A percentile compares a stretch with the other conserved stretches of the same genome.
phyloP scores from a whole-genome alignment of 2,797 vertebrate genomes.

The Hapalemur alaotrensis region DNA sequence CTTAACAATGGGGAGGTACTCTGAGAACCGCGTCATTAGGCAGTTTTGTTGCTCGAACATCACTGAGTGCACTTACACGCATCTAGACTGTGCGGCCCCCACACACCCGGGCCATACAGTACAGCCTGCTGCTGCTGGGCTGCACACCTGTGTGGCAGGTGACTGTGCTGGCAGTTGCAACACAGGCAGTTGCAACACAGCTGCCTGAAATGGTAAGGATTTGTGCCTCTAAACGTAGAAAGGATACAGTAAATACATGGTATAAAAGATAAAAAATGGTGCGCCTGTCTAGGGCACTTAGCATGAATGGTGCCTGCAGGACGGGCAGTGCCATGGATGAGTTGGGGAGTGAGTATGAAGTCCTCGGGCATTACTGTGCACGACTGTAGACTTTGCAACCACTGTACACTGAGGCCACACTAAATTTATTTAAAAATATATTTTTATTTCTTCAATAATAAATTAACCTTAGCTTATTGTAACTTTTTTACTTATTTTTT shows the following conservation, averaged over 20 bases:
- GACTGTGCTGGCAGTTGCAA: background rate
- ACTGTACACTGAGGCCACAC: background rate
- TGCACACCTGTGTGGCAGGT: background rate
- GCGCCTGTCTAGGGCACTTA: too few relatives aligned
- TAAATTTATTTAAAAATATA: background rate
- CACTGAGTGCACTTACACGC: background rate
- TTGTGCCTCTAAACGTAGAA: background rate
- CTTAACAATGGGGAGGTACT: background rate
- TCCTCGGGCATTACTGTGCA: fast-evolving
- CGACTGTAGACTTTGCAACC: fast-evolving
- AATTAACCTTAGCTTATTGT: background rate
- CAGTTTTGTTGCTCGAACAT: background rate
- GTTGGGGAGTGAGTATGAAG: too few relatives aligned
- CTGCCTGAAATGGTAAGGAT: background rate
- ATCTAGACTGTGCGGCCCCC: background rate
- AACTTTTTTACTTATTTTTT: background rate
- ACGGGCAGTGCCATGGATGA: background rate
- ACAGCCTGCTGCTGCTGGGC: background rate
- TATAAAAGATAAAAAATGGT: background rate
- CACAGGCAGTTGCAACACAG: background rate
- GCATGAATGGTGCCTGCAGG: fast-evolving
- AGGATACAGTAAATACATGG: background rate
- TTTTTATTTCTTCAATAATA: background rate
- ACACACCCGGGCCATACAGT: background rate
- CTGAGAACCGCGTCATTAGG: background rate